Evolutionary conservation across 2,888 invertebrate genomes (phyloP).

Genomic region (Hirtodrosophila histrioides): DNA sequence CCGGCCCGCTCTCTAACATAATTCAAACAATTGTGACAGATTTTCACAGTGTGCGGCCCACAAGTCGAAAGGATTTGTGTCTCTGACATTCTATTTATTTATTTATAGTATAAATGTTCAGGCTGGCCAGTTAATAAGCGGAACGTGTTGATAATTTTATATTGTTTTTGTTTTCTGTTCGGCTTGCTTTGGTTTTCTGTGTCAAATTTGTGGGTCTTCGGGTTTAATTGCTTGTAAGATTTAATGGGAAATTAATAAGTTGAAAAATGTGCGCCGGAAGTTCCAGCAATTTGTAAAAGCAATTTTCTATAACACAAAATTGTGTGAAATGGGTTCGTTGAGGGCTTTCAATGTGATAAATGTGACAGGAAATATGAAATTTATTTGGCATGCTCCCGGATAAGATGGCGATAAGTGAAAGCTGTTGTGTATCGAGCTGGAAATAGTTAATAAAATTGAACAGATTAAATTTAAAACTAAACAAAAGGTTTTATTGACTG

Average conservation of each 20-base stretch:
- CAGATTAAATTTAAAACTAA: neutral
- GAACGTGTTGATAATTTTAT: conserved; percentile 71
- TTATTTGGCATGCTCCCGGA: conserved; percentile 36
- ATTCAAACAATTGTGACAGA: conserved; percentile 61
- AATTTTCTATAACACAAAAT: conserved; percentile 28
- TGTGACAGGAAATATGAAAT: conserved; percentile 51
- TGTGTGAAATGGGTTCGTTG: conserved; percentile 37
- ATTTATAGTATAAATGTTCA: conserved; percentile 49
- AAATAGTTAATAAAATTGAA: conserved; percentile 18
- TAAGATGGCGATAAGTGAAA: conserved; percentile 19
- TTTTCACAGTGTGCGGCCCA: conserved; percentile 15
- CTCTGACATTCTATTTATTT: conserved; percentile 41
- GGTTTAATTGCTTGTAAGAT: conserved; percentile 65
- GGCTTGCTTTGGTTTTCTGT: conserved; percentile 18
- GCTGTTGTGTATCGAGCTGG: conserved; percentile 10
- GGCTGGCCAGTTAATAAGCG: conserved; percentile 67
- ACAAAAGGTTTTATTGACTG: neutral
- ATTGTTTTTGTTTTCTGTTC: conserved; percentile 19
- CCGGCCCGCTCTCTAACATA: conserved; percentile 10
- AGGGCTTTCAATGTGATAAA: conserved; percentile 34
- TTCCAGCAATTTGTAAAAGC: conserved; percentile 42
- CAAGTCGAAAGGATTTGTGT: conserved; percentile 36
- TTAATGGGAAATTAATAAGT: conserved; percentile 72
- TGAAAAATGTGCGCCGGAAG: conserved; percentile 63
- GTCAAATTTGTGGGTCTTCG: conserved; percentile 30